Conservation (phyloP, 2,888 invertebrate genomes). For the Stictocephala bisonia region DNA sequence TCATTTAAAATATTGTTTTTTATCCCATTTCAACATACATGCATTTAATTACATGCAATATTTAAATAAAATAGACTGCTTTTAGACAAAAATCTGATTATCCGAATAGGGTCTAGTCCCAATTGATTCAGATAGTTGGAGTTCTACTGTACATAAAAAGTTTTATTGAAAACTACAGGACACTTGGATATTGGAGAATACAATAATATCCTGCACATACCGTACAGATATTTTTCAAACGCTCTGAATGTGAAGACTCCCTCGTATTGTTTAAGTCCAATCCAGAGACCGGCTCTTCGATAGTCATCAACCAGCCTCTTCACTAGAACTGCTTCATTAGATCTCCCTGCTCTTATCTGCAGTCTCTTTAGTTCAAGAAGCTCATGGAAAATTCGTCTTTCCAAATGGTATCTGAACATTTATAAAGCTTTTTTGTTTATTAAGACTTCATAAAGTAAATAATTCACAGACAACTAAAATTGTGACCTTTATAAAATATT, state of each 20-base stretch:
- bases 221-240: constrained; percentile 91
- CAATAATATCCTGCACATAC: constrained; percentile 61
- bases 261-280: constrained; percentile 69
- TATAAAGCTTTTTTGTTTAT: not conserved
- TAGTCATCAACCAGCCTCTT: constrained; percentile 89
- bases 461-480: too few relatives aligned
- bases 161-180: too few relatives aligned
- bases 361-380: constrained; percentile 90
- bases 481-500: too few relatives aligned
- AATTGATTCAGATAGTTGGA: too few relatives aligned
- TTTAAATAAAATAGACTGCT: too few relatives aligned
- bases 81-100: too few relatives aligned
- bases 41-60: too few relatives aligned
- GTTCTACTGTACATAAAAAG: too few relatives aligned
- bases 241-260: constrained; percentile 66
- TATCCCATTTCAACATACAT: too few relatives aligned
- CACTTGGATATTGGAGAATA: too few relatives aligned
- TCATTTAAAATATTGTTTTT: too few relatives aligned
- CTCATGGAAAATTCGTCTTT: constrained; percentile 93
- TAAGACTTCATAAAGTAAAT: not conserved
- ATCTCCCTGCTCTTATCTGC: constrained; percentile 90
- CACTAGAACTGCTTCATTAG: constrained; percentile 88
- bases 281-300: constrained; percentile 77
- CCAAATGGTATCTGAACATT: constrained; percentile 80
- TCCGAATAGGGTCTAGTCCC: too few relatives aligned